Conservation (phyloP, 1,140 invertebrate genomes). For the Leguminivora glycinivorella region DNA sequence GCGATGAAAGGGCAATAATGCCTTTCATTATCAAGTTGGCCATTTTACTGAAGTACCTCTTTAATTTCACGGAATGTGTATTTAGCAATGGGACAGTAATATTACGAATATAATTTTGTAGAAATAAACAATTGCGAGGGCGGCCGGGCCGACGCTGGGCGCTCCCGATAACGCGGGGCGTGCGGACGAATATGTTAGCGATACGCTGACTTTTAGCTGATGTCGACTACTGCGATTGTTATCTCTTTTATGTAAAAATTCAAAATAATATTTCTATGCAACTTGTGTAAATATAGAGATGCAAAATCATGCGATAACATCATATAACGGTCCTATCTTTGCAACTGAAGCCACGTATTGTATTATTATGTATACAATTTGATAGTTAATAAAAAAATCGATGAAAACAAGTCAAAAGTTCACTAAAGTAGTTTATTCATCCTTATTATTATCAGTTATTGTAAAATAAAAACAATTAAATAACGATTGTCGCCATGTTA, state of each 20-base stretch:
- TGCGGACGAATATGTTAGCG: slow-evolving; percentile 67
- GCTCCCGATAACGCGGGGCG: slow-evolving; percentile 54
- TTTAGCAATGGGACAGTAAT: slow-evolving; percentile 39
- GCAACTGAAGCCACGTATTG: too few species aligned
- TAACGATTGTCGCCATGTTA: too few species aligned
- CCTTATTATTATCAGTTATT: too few species aligned
- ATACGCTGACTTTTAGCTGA: slow-evolving; percentile 56
- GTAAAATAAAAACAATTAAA: too few species aligned
- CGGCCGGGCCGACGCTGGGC: slow-evolving; percentile 41
- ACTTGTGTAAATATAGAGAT: too few species aligned
- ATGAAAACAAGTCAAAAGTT: too few species aligned
- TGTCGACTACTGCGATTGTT: slow-evolving; percentile 34
- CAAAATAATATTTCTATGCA: background rate
- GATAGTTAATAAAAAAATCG: too few species aligned
- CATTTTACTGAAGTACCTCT: slow-evolving; percentile 40
- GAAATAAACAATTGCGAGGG: slow-evolving; percentile 65
- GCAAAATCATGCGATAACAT: too few species aligned
- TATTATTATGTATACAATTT: too few species aligned
- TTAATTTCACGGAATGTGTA: slow-evolving; percentile 42
- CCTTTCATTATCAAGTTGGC: slow-evolving; percentile 49
- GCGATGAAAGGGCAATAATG: background rate
- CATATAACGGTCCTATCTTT: too few species aligned
- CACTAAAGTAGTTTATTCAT: too few species aligned
- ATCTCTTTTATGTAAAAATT: slow-evolving; percentile 20
- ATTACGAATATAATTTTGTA: slow-evolving; percentile 65